Evolutionary conservation across 37 sponge, comb jelly and placozoan species (phyloP), one percentile per base, ranked within the genome.

Genomic region (Oscarella lobularis): DNA sequence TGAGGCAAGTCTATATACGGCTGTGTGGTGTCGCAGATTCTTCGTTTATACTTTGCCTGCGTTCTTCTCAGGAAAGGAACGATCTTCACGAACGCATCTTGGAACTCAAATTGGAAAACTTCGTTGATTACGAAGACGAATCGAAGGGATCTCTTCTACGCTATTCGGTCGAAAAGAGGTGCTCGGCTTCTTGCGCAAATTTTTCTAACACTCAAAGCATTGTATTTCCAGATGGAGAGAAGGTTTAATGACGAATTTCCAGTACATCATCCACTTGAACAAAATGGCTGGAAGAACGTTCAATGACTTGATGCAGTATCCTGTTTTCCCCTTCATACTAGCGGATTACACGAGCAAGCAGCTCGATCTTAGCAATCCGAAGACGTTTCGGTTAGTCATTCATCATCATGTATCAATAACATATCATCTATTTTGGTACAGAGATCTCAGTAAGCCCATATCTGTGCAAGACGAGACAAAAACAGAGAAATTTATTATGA

Each of bases 231-330:
- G 92, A 39, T 92, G 92, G 92, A 76, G 73, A 38, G 89, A 92
- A 71, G 92, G 92, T 27, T 89, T 86, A 73, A 82, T 88, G 77
- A 83, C 99, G 37, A 98, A 98, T 86, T 98, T 98, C 84, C 89
- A 98, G 80, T 94, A 94, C 76, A 84, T 98, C 67, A 94, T 89
- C 84, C 93, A 94, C 65, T 80, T 98, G 72, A 98, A 98, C 87
- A 94, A 94, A 70, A 85, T 94, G 67, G 92, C 99, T 39, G 99
- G 99, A 0, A 81, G 99, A 32, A 89, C 95, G 29, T 98, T 94
- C 83, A 98, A 94, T 81, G 99, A 98, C 77, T 92, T 98, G 40
- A 98, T 98, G 99, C 99, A 98, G 76, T 98, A 94, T 41, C 99
- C 99, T 3, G 86, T 98, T 27, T 87, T 98, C 75, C 99, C 99